Evolutionary conservation across 2,888 invertebrate genomes (phyloP).

Genomic region (Drosophila maculinotata): DNA sequence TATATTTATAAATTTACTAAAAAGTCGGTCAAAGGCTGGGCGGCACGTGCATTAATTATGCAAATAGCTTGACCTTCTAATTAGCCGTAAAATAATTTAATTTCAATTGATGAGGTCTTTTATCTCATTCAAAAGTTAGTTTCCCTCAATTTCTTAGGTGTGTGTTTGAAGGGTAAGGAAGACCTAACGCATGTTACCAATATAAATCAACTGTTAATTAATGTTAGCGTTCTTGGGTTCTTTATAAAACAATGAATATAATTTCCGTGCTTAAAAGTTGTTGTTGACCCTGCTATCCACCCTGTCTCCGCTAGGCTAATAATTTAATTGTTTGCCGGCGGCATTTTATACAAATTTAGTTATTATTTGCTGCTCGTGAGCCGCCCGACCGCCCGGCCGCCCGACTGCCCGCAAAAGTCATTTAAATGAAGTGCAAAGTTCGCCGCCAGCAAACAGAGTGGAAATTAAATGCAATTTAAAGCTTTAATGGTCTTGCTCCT

Average conservation of each 20-base stretch:
- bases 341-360: constrained; percentile 58
- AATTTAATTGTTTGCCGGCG: constrained; percentile 69
- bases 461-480: constrained; percentile 57
- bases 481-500: constrained; percentile 46
- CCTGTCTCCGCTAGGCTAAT: constrained; percentile 35
- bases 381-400: not conserved
- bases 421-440: constrained; percentile 67
- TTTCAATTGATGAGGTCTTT: constrained; percentile 57
- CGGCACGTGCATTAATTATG: constrained; percentile 64
- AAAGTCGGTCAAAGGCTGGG: constrained; percentile 8
- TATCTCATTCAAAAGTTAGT: constrained; percentile 69
- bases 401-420: constrained; percentile 43
- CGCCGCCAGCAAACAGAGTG: constrained; percentile 22
- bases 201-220: constrained; percentile 75
- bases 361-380: constrained; percentile 9
- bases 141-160: constrained; percentile 9
- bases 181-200: constrained; percentile 30
- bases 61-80: constrained; percentile 63
- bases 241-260: constrained; percentile 61
- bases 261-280: constrained; percentile 60
- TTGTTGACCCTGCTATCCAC: constrained; percentile 8
- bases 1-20: constrained; percentile 18
- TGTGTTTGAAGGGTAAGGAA: constrained; percentile 27
- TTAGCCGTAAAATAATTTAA: constrained; percentile 63
- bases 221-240: constrained; percentile 31